phyloP scores from a whole-genome alignment of 2,113 vertebrate species.

The Sapayoa aenigma region DNA sequence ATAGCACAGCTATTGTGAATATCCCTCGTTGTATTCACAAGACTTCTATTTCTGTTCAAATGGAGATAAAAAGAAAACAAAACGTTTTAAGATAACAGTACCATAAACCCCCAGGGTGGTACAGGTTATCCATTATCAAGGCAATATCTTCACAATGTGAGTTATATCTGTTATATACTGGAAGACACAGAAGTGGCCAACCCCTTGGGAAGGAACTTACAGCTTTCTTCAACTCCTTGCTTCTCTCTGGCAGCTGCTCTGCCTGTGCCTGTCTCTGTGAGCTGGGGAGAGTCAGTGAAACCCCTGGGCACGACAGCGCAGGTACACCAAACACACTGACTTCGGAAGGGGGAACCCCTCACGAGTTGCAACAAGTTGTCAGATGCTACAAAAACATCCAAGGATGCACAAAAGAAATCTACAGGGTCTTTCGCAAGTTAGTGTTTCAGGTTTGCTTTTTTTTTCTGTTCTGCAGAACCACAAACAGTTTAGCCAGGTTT shows the following conservation, averaged over 20 bases:
- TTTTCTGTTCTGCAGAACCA: not conserved
- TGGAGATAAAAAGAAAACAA: not conserved
- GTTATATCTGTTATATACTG: not conserved
- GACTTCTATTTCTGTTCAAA: not conserved
- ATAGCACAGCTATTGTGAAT: not conserved
- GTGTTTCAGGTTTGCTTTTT: not conserved
- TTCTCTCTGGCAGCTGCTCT: not conserved
- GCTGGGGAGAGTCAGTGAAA: not conserved
- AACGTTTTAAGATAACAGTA: not conserved
- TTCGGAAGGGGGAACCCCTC: not conserved
- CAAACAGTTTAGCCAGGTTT: not conserved
- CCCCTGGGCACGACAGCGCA: accelerated
- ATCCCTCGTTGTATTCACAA: not conserved
- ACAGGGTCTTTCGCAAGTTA: not conserved
- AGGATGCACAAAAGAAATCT: not conserved
- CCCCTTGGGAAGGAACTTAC: not conserved
- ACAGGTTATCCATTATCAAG: not conserved
- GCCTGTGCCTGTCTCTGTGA: not conserved
- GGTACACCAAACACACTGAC: not conserved
- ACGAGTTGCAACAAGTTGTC: accelerated
- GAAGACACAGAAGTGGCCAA: not conserved
- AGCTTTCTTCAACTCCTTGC: not conserved
- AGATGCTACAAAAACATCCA: accelerated
- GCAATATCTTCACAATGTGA: not conserved
- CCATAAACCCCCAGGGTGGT: not conserved